Percentiles rank a stretch among this genome's conserved stretches.
Evolutionary conservation across 2,113 vertebrate species (phyloP).

Genomic region (Crotophaga sulcirostris): DNA sequence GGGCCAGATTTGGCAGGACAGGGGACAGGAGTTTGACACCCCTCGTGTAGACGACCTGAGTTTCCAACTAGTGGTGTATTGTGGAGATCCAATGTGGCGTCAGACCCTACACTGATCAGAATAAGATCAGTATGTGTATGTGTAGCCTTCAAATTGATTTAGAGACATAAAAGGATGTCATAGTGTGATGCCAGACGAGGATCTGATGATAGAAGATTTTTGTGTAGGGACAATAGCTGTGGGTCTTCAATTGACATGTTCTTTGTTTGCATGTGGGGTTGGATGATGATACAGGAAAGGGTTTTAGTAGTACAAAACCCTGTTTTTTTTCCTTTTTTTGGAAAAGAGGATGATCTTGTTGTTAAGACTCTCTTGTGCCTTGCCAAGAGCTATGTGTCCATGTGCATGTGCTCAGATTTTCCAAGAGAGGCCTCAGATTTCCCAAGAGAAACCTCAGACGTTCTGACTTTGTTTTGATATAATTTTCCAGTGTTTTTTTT

Average conservation of each 20-base stretch:
- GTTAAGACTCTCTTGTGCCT: neutral
- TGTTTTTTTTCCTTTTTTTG: neutral
- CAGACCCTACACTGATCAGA: neutral
- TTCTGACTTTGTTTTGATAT: neutral
- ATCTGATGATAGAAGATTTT: neutral
- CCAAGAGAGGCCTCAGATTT: neutral
- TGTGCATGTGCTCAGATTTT: slow-evolving; percentile 18
- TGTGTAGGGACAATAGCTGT: neutral
- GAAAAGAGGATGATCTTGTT: neutral
- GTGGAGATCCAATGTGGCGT: neutral
- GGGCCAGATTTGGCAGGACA: too few species aligned
- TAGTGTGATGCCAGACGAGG: neutral
- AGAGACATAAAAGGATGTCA: neutral
- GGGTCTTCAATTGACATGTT: neutral
- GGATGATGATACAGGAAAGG: neutral
- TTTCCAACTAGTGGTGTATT: neutral
- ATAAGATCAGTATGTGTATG: neutral
- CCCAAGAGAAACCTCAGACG: too few species aligned
- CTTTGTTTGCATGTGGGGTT: neutral
- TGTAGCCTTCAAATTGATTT: neutral
- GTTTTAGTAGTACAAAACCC: neutral
- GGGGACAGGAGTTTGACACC: too few species aligned
- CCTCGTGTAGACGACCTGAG: too few species aligned
- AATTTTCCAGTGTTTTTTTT: neutral
- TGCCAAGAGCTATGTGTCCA: neutral